These are phyloP conservation scores for Ariopsis seemanni DNA, from an alignment of 2,113 vertebrate genomes.

Conservation along the genomic window DNA sequence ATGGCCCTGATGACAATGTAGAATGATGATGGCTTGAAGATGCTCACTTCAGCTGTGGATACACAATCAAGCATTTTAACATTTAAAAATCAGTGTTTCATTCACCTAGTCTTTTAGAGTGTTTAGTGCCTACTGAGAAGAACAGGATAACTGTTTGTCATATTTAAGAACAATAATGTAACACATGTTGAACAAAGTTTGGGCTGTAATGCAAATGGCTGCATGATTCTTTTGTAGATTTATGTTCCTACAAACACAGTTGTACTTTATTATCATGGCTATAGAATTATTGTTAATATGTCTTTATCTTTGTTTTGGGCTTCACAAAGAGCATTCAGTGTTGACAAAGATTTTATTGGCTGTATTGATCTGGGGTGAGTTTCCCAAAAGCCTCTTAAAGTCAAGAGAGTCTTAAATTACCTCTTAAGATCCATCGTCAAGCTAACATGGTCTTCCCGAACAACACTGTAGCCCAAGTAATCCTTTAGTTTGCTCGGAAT, in stretches of 20 bases:
- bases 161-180: not conserved
- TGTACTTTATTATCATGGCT: not conserved
- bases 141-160: not conserved
- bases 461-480: too few relatives aligned
- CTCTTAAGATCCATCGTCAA: too few relatives aligned
- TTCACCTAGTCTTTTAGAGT: not conserved
- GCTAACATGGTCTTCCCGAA: too few relatives aligned
- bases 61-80: not conserved
- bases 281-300: not conserved
- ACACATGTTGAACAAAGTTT: not conserved
- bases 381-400: too few relatives aligned
- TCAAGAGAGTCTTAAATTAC: too few relatives aligned
- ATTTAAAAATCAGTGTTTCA: not conserved
- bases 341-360: not conserved
- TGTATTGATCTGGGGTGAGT: not conserved
- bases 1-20: conserved; percentile 74
- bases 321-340: not conserved
- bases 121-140: not conserved
- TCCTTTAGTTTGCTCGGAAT: too few relatives aligned
- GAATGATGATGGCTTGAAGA: conserved; percentile 84
- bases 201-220: not conserved
- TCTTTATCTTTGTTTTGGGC: not conserved
- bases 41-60: conserved; percentile 75
- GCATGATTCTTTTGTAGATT: not conserved
- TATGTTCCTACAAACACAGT: not conserved